Evolutionary conservation across 2,888 invertebrate genomes (phyloP), one percentile per base, ranked within the genome.

Genomic region (Ommatoiulus sabulosus): DNA sequence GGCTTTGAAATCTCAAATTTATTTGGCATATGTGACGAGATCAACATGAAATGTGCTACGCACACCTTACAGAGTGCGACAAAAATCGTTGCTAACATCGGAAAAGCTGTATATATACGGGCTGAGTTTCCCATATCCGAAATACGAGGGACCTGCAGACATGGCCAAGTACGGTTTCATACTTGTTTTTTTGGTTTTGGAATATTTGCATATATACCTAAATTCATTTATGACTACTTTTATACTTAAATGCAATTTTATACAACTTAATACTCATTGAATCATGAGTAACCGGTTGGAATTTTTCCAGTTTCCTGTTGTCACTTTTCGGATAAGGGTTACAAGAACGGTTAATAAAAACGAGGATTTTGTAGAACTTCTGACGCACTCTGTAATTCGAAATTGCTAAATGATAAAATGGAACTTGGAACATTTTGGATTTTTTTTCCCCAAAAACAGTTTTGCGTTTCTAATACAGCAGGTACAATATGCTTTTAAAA

Each of bases 1-100:
- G 80, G 80, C 80, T 80, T 80, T 80, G 24, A 8, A 80, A 80
- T 80, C 80, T 80, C 80, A 80, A 80, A 35, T 80, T 80, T 80
- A 80, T 80, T 80, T 80, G 80, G 80, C 80, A 80, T 80, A 80
- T 80, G 5, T 80, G 35, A 80, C 35, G 80, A 80, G 80, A 80
- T 80, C 80, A 80, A 80, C 12, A 80, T 43, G 4, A 80, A 35
- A 80, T 15, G 24, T 43, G 3, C 80, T 15, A 80, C 7, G 8
- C 5, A 24, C 8, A 72, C n/a, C n/a, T 7, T 63, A 24, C 72
- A 24, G 10, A 10, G 24, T 72, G 72, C 24, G 72, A 10, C 72
- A 72, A 7, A 48, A 72, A 72, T 10, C 57, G 17, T 35, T 35
- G 35, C 35, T 35, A 35, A 35, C 35, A 35, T 35, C 35, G 35